phyloP scores from a whole-genome alignment of 2,888 invertebrate species.

The Leucophenga maculata region DNA sequence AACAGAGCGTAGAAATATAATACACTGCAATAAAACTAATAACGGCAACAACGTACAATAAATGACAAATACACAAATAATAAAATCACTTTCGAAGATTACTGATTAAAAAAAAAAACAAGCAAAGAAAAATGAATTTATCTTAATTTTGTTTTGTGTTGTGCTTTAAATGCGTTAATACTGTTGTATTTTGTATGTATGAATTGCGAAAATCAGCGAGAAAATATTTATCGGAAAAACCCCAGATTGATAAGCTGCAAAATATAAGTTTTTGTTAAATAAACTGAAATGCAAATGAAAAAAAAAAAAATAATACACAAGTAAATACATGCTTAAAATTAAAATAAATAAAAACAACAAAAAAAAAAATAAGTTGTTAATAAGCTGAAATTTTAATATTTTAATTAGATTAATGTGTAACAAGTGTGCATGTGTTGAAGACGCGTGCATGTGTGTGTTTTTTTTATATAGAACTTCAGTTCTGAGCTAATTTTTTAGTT shows the following conservation, averaged over 20 bases:
- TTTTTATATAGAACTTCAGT: no score
- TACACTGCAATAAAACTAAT: conserved; percentile 12
- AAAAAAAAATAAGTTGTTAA: neutral
- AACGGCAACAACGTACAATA: neutral
- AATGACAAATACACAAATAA: conserved; percentile 14
- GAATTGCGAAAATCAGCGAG: conserved; percentile 5
- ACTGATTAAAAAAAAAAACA: conserved; percentile 2
- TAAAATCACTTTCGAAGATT: conserved; percentile 20
- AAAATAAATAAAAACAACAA: neutral
- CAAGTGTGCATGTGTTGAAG: conserved; percentile 10
- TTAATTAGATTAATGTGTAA: conserved; percentile 1
- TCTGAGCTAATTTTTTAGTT: no score
- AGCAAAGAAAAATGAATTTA: conserved; percentile 1
- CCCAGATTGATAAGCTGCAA: conserved; percentile 11
- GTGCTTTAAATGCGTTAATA: conserved; percentile 1
- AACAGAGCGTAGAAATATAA: conserved; percentile 28
- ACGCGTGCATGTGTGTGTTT: neutral
- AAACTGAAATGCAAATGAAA: neutral
- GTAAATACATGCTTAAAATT: conserved; percentile 2
- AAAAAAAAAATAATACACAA: neutral
- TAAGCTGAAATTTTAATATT: no score
- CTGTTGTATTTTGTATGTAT: neutral
- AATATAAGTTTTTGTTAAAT: neutral
- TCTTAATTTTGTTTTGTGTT: conserved; percentile 11
- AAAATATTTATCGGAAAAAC: neutral